phyloP scores from a whole-genome alignment of 1,140 invertebrate genomes.

The Platyscapa corneri region DNA sequence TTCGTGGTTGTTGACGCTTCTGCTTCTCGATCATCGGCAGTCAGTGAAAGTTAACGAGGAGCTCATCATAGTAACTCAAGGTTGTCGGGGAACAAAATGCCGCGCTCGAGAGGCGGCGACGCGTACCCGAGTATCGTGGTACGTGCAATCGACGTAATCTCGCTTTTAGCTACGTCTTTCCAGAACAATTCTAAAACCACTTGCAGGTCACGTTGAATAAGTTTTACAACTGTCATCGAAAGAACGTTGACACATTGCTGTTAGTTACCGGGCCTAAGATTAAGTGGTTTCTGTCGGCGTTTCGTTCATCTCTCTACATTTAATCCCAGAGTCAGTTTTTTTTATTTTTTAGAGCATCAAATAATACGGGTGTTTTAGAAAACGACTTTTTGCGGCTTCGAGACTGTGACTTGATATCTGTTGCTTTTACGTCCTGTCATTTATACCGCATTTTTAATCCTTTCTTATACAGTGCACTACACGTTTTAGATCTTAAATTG shows the following conservation, averaged over 20 bases:
- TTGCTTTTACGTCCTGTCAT: not conserved
- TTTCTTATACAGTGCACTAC: not conserved
- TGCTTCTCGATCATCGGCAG: conserved; percentile 20
- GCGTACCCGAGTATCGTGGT: not conserved
- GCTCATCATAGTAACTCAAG: conserved; percentile 61
- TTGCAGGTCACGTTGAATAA: conserved; percentile 10
- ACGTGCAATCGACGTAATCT: not conserved
- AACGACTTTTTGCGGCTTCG: not conserved
- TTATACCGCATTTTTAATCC: not conserved
- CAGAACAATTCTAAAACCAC: conserved; percentile 45
- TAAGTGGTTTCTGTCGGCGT: too few relatives aligned
- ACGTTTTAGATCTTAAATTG: too few relatives aligned
- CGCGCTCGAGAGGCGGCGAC: conserved; percentile 49
- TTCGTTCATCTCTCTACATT: not conserved
- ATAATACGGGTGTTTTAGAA: not conserved
- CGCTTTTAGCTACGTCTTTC: conserved; percentile 16
- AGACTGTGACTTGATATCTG: not conserved
- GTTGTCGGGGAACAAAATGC: conserved; percentile 54
- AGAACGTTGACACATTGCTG: not conserved
- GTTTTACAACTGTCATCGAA: not conserved
- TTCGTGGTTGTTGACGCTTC: conserved; percentile 53
- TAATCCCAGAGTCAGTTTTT: not conserved
- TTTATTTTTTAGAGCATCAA: not conserved
- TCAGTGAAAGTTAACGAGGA: conserved; percentile 68
- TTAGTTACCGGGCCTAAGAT: not conserved